Percentiles rank a stretch among this genome's conserved stretches.
Evolutionary conservation across 2,888 invertebrate species (phyloP).

Genomic region (Laspeyria flexula): DNA sequence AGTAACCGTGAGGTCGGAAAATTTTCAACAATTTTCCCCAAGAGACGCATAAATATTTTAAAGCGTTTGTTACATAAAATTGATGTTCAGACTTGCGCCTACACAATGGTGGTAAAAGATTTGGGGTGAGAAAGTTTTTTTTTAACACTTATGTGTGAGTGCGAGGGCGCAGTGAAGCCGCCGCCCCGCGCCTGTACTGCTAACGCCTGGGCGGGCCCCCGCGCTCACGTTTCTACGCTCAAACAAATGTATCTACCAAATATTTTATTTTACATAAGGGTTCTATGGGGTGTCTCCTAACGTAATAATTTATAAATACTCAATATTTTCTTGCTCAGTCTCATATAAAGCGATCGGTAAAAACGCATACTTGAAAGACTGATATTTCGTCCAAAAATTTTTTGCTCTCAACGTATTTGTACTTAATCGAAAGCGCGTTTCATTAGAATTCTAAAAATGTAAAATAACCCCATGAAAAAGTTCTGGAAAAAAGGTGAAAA

Average conservation of each 20-base stretch:
- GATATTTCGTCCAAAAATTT: conserved; percentile 8
- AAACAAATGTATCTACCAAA: conserved; percentile 22
- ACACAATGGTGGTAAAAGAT: conserved; percentile 56
- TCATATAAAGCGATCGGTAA: conserved; percentile 29
- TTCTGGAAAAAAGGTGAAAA: conserved; percentile 49
- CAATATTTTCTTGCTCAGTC: conserved; percentile 29
- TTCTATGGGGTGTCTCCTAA: conserved; percentile 27
- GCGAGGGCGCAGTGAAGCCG: conserved; percentile 65
- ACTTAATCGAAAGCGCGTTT: conserved; percentile 50
- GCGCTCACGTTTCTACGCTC: conserved; percentile 23
- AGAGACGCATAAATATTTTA: conserved; percentile 46
- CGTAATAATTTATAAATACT: conserved; percentile 56
- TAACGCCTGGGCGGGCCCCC: conserved; percentile 67
- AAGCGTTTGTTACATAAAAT: conserved; percentile 47
- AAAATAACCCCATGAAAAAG: conserved; percentile 37
- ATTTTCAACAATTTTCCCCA: conserved; percentile 77
- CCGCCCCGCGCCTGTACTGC: conserved; percentile 63
- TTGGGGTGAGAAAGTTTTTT: conserved; percentile 60
- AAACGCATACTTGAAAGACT: conserved; percentile 31
- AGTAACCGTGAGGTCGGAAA: conserved; percentile 68
- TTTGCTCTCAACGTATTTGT: conserved; percentile 39
- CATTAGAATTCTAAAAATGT: conserved; percentile 30
- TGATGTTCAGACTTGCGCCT: conserved; percentile 74
- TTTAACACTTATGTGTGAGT: conserved; percentile 53
- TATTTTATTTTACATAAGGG: conserved; percentile 46